Evolutionary conservation across 2,888 invertebrate genomes (phyloP), one percentile per base, ranked within the genome.

Genomic region (Hydroisotoma schaefferi): DNA sequence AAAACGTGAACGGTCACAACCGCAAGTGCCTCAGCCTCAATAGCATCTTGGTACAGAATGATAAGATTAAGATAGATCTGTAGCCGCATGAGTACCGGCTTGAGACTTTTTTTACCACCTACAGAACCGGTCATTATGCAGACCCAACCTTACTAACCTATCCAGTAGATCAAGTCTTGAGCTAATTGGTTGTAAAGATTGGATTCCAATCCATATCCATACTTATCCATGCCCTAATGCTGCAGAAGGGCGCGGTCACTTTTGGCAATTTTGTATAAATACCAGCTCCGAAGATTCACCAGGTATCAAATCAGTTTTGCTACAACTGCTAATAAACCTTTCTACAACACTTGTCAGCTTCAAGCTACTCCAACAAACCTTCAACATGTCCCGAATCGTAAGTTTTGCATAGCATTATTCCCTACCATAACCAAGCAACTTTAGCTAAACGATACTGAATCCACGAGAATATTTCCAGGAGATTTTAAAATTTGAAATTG

Each of bases 231-330:
- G n/a, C n/a, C n/a, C n/a, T n/a, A n/a, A n/a, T n/a, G n/a, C n/a
- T 40, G n/a, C 40, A 40, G 46, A 23, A 46, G 46, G 46, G 46
- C 46, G 46, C 20, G 46, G 46, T 46, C 46, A 25, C 5, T 46
- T 46, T 15, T 22, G 22, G 23, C 3, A 23, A 46, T 49, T 29
- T 28, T 4, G 49, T 49, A 49, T 49, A 49, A 49, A 49, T 49
- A 49, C 27, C 8, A 27, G 10, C 6, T 18, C 15, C 3, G 18
- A 27, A 27, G 8, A 10, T n/a, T 4, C 8, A 10, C 28, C 28
- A 49, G 49, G 27, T 27, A 49, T 49, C 49, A 49, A 49, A 18
- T 49, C 49, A 49, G 49, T 49, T 49, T 49, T 29, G 49, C 49
- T 18, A 49, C 28, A 49, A 49, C 49, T 49, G 49, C 49, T 18